phyloP scores from a whole-genome alignment of 2,797 vertebrate genomes.

The Sebastes itinus region DNA sequence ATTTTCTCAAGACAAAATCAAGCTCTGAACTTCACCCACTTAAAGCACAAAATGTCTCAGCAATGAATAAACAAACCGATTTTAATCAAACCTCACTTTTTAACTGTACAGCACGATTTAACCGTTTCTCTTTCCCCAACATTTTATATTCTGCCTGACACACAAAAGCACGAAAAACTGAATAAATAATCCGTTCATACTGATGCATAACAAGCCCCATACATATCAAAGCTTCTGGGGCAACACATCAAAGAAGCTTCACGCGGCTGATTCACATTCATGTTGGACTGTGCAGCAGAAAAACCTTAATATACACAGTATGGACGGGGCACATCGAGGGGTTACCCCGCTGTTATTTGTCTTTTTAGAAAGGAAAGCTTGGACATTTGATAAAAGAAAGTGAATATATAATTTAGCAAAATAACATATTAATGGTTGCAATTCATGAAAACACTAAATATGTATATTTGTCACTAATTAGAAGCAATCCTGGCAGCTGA shows the following conservation, averaged over 20 bases:
- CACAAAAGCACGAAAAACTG: conserved; percentile 5
- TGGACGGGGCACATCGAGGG: not conserved
- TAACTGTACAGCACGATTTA: not conserved
- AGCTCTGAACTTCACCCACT: not conserved
- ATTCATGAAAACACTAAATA: not conserved
- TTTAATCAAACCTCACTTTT: not conserved
- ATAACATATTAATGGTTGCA: not conserved
- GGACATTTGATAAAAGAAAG: not conserved
- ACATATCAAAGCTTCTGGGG: conserved; percentile 61
- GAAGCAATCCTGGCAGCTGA: not conserved
- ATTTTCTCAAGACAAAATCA: not conserved
- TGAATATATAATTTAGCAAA: not conserved
- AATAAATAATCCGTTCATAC: conserved; percentile 35
- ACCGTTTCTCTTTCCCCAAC: not conserved
- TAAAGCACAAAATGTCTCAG: not conserved
- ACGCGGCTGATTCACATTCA: conserved; percentile 49
- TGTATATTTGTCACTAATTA: not conserved
- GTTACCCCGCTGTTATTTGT: not conserved
- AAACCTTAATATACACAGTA: conserved; percentile 10
- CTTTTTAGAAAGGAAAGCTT: conserved; percentile 4
- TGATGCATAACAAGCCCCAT: conserved; percentile 51
- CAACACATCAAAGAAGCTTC: conserved; percentile 61
- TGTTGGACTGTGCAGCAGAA: conserved; percentile 13
- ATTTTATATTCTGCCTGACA: conserved; percentile 7
- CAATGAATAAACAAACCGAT: not conserved